These are phyloP conservation scores for Nettapus auritus DNA, from an alignment of 2,113 vertebrate species.

Conservation along the genomic window DNA sequence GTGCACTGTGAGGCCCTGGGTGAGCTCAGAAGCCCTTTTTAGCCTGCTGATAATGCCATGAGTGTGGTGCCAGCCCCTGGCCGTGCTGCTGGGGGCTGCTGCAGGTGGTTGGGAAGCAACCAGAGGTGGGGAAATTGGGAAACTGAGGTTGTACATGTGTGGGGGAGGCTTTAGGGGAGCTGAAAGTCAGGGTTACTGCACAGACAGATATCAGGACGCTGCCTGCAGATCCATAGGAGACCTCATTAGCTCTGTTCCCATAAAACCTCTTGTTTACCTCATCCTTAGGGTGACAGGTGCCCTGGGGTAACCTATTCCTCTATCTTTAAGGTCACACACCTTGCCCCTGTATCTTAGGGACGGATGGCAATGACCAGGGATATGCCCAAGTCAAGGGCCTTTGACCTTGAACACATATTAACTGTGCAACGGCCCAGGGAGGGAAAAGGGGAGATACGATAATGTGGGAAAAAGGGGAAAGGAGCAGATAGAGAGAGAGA, in stretches of 20 bases:
- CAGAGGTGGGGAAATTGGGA: not conserved
- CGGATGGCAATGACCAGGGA: not conserved
- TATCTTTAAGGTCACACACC: slow-evolving; percentile 34
- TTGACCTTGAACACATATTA: not conserved
- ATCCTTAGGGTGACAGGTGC: not conserved
- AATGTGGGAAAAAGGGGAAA: rapidly evolving
- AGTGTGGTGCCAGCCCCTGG: rapidly evolving
- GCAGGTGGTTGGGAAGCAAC: rapidly evolving
- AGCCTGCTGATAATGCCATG: not conserved
- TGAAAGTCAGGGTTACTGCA: not conserved
- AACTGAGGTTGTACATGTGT: not conserved
- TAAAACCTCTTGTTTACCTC: not conserved
- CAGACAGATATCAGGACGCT: not conserved
- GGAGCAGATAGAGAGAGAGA: rapidly evolving
- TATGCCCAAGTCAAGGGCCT: not conserved
- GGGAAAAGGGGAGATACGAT: not conserved
- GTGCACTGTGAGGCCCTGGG: rapidly evolving
- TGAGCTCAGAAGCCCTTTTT: not conserved
- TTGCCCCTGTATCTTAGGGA: not conserved
- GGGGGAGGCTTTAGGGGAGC: not conserved
- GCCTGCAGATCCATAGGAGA: not conserved
- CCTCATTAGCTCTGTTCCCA: not conserved
- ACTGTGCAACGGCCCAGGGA: rapidly evolving
- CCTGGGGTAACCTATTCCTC: not conserved
- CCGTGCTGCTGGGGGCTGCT: not conserved